Percentiles rank a stretch among this genome's conserved stretches.
Evolutionary conservation across 2,113 vertebrate genomes (phyloP).

Genomic region (Elanoides forficatus): DNA sequence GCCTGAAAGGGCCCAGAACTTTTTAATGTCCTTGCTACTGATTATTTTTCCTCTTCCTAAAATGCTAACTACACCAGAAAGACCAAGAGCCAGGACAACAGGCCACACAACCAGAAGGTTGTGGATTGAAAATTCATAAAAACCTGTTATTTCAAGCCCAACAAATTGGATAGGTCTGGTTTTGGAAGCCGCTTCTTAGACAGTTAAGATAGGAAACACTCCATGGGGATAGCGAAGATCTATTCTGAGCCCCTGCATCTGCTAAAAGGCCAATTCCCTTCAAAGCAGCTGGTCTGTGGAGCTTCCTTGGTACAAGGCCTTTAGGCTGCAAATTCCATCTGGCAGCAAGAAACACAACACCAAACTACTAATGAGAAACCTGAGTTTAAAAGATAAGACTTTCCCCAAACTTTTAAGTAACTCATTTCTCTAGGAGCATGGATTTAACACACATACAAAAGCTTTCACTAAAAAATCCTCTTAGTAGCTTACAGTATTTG

Average conservation of each 20-base stretch:
- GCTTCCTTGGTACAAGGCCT: background rate
- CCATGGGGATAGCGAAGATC: background rate
- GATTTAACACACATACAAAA: background rate
- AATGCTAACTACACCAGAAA: background rate
- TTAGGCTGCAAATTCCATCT: slow-evolving; percentile 35
- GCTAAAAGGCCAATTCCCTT: slow-evolving; percentile 5
- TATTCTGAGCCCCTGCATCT: slow-evolving; percentile 28
- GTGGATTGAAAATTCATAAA: background rate
- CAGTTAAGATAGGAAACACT: background rate
- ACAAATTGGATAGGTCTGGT: background rate
- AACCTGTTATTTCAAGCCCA: background rate
- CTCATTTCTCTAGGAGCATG: background rate
- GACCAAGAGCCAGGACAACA: background rate
- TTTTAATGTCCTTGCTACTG: background rate
- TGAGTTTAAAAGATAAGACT: background rate
- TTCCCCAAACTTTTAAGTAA: background rate
- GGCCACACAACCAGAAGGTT: background rate
- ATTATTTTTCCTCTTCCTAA: background rate
- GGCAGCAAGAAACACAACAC: background rate
- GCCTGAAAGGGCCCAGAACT: background rate
- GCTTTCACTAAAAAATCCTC: background rate
- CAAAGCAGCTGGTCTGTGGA: background rate
- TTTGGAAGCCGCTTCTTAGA: slow-evolving; percentile 14
- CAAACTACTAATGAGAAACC: background rate
- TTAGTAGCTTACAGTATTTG: background rate